Evolutionary conservation across 2,797 vertebrate genomes (phyloP), one percentile per base, ranked within the genome.

Genomic region (Labroides dimidiatus): DNA sequence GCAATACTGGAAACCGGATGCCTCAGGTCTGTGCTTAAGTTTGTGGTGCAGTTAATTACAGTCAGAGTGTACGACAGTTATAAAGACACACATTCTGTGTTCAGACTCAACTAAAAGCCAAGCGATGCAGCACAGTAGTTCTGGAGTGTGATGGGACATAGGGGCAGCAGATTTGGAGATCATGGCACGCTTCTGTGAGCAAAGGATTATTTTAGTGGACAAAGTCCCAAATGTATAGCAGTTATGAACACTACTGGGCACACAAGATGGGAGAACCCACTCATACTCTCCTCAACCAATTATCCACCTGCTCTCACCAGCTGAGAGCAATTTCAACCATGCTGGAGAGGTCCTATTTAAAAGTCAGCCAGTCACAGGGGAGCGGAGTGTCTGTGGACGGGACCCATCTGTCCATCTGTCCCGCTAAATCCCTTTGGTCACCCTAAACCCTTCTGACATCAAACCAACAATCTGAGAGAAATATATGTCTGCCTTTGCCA

Each of bases 221-320:
- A 17, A 0, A 42, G 57, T 84, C 86, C 75, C 85, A 76, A 71
- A 85, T 60, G 83, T 53, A 62, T 17, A 33, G 64, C 72, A 59
- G 54, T 76, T 82, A 70, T 45, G 52, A 79, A 78, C 85, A 84
- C 77, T 66, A 85, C 75, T 71, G 69, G 74, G 72, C 74, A 39
- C 30, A 47, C 20, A 51, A 56, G 53, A 73, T 42, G 58, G 70
- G 37, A 43, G 69, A 79, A 63, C 36, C 65, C 73, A 63, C 74
- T 78, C 56, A 81, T 68, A 84, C 42, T 73, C 75, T 64, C 51
- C 48, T 80, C 74, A 74, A 66, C 73, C 72, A 88, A 90, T 90
- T 80, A 89, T 81, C 82, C 84, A 84, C 82, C 84, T 86, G 85
- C 84, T 85, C 64, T 68, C 76, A 52, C 64, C 89, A 84, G 89